Percentiles rank a stretch among this genome's conserved stretches.
Evolutionary conservation across 2,888 invertebrate species (phyloP).

Genomic region (Hermodice carunculata): DNA sequence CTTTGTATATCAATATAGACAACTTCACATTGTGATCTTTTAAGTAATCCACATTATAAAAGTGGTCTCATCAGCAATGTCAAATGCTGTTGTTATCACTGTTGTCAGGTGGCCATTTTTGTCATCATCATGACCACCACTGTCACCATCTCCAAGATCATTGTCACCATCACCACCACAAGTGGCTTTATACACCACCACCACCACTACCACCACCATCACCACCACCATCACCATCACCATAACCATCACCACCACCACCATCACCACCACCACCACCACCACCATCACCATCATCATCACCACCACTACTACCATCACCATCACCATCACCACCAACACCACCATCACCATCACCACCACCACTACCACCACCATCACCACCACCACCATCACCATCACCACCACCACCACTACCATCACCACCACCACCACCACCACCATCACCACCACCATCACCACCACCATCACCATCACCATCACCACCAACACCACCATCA

Average conservation of each 20-base stretch:
- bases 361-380: not conserved
- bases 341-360: not conserved
- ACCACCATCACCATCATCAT: constrained; percentile 4
- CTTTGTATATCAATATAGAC: too few species aligned
- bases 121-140: too few species aligned
- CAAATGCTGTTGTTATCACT: too few species aligned
- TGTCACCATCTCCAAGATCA: too few species aligned
- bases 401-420: not conserved
- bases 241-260: constrained; percentile 16
- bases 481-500: not conserved
- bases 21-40: too few species aligned
- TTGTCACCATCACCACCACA: not conserved
- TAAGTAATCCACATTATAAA: too few species aligned
- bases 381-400: not conserved
- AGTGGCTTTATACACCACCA: not conserved
- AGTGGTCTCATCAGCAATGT: too few species aligned
- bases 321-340: constrained; percentile 1
- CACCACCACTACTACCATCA: constrained; percentile 14
- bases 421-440: constrained; percentile 3
- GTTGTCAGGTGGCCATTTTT: too few species aligned
- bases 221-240: constrained; percentile 8
- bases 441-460: constrained; percentile 1
- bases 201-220: not conserved
- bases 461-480: constrained; percentile 8
- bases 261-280: constrained; percentile 8